phyloP scores from a whole-genome alignment of 2,888 invertebrate species.

The Lepidocyrtinus sp. region DNA sequence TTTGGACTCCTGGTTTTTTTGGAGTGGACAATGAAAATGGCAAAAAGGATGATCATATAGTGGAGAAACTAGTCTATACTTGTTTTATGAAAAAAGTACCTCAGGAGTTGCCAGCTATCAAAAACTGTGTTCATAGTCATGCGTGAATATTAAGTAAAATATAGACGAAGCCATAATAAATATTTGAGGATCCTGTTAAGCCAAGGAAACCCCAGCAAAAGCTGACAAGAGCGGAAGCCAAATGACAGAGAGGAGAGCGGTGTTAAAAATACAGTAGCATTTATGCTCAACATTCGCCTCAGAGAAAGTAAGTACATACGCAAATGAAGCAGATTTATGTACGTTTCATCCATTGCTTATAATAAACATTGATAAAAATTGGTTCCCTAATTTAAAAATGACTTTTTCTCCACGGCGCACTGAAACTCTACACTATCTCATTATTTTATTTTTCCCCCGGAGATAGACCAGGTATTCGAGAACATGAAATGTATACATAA shows the following conservation, averaged over 20 bases:
- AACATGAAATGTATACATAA: not conserved
- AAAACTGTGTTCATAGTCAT: not conserved
- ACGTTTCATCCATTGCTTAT: not conserved
- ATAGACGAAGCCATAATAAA: conserved; percentile 6
- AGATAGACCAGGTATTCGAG: too few species aligned
- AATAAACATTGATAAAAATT: not conserved
- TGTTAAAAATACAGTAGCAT: too few species aligned
- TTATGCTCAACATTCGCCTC: too few species aligned
- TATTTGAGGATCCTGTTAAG: conserved; percentile 18
- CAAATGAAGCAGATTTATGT: too few species aligned
- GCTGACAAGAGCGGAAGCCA: conserved; percentile 16
- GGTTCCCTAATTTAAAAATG: not conserved
- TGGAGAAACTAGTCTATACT: not conserved
- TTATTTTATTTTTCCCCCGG: too few species aligned
- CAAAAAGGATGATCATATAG: not conserved
- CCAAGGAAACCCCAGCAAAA: conserved; percentile 7
- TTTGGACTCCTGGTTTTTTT: not conserved
- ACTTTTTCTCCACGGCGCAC: not conserved
- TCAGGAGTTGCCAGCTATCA: not conserved
- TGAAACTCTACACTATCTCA: not conserved
- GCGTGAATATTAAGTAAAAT: conserved; percentile 4
- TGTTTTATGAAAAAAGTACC: not conserved
- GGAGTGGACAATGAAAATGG: not conserved
- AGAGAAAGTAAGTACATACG: too few species aligned
- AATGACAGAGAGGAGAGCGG: conserved; percentile 9